A percentile compares a stretch with the other conserved stretches of the same genome.
phyloP scores from a whole-genome alignment of 2,113 vertebrate genomes.

The Onychostoma macrolepis region DNA sequence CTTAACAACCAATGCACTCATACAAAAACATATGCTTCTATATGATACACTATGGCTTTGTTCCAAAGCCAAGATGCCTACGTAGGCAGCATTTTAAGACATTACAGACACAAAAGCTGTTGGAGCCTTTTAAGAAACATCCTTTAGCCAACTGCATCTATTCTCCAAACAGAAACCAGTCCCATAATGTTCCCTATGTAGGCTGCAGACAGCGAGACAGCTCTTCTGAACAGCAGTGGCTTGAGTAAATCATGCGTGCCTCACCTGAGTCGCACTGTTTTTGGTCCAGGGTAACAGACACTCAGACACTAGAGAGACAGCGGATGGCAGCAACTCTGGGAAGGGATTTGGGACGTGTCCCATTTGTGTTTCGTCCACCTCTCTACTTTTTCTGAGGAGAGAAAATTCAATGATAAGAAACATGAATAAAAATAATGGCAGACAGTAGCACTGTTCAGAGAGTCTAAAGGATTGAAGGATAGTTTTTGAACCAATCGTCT shows the following conservation, averaged over 20 bases:
- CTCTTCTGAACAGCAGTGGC: not conserved
- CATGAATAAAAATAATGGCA: not conserved
- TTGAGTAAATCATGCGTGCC: constrained; percentile 38
- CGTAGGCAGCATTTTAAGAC: not conserved
- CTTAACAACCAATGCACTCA: not conserved
- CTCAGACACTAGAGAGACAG: constrained; percentile 81
- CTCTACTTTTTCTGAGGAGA: constrained; percentile 70
- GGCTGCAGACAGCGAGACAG: not conserved
- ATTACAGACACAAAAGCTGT: not conserved
- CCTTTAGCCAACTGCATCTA: not conserved
- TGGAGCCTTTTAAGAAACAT: not conserved
- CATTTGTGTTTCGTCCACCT: constrained; percentile 78
- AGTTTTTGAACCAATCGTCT: not conserved
- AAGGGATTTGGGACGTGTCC: constrained; percentile 85
- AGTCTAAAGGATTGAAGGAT: not conserved
- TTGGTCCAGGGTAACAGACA: constrained; percentile 88
- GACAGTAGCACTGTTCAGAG: not conserved
- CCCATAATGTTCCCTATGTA: not conserved
- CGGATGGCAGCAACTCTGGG: constrained; percentile 83
- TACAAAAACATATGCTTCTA: not conserved
- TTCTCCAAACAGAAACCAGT: not conserved
- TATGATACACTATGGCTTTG: not conserved
- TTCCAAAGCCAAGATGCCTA: not conserved
- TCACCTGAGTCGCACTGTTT: constrained; percentile 89
- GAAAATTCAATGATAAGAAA: constrained; percentile 16